phyloP scores from a whole-genome alignment of 2,888 invertebrate species.

The Empis livida region DNA sequence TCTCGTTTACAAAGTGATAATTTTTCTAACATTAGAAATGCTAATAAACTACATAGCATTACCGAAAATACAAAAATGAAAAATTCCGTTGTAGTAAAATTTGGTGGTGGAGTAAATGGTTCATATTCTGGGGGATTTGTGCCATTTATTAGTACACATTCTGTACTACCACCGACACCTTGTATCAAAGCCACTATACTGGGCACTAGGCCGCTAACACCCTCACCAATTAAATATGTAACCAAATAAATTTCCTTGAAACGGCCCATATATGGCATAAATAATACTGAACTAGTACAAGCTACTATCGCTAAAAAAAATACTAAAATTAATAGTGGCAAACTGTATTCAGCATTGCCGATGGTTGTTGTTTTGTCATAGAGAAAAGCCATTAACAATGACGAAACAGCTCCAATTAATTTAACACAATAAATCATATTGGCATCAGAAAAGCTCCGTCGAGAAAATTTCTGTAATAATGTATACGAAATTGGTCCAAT shows the following conservation, averaged over 20 bases:
- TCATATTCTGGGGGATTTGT: conserved; percentile 23
- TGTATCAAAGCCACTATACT: conserved; percentile 56
- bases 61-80: conserved; percentile 46
- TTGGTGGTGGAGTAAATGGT: conserved; percentile 26
- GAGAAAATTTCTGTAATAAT: conserved; percentile 28
- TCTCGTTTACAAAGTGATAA: conserved; percentile 8
- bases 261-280: conserved; percentile 59
- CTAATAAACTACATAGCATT: conserved; percentile 42
- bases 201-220: conserved; percentile 59
- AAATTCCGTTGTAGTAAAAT: conserved; percentile 45
- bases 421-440: conserved; percentile 39
- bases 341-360: conserved; percentile 36
- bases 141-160: conserved; percentile 26
- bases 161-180: conserved; percentile 50
- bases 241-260: conserved; percentile 53
- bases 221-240: conserved; percentile 64
- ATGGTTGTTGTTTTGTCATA: conserved; percentile 40
- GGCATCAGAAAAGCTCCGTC: conserved; percentile 31
- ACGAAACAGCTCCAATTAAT: conserved; percentile 36
- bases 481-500: conserved; percentile 56
- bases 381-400: conserved; percentile 40
- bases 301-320: conserved; percentile 48
- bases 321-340: conserved; percentile 43
- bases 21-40: conserved; percentile 42
- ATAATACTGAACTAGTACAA: conserved; percentile 65